Evolutionary conservation across 2,888 invertebrate species (phyloP), one percentile per base, ranked within the genome.

Genomic region (Pharmacophagus antenor): DNA sequence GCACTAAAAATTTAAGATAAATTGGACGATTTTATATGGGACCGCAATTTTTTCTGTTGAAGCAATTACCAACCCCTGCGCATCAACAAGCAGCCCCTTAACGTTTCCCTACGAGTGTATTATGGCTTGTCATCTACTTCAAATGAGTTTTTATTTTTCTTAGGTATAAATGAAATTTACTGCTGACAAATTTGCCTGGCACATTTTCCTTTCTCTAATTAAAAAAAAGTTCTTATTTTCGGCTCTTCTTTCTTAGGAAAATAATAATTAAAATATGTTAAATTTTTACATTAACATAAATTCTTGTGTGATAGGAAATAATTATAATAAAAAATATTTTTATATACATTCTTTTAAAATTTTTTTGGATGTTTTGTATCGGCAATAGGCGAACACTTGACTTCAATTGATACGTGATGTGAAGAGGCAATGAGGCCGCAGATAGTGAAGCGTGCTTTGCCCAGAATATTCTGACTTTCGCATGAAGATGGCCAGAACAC

Each of bases 91-190:
- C 76, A 73, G 79, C 81, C 82, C 82, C 85, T 88, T 88, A 87
- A 87, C 88, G 86, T 88, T 87, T 87, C 80, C 80, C 56, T 23
- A 22, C 79, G 85, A 82, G 84, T 86, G 85, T 85, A 88, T 88
- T 88, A 86, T 88, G 88, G 82, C 85, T 84, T 86, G 82, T 88
- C 86, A 88, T 88, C 88, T 85, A 87, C 88, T 88, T 87, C 84
- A 87, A 88, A 88, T 84, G 88, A 88, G 88, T 88, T 87, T 88
- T 85, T 88, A 88, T 89, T 89, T 88, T 88, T 89, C 88, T 88
- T 87, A 87, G 84, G 82, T 87, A 87, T 89, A 89, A 89, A 89
- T 89, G 88, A 89, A 88, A 89, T 88, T 86, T 88, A 89, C 88
- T 89, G 88, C 89, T 83, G 84, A 87, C 88, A 89, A 88, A 88